Evolutionary conservation across 1,140 invertebrate species (phyloP), one percentile per base, ranked within the genome.

Genomic region (Tachypleus tridentatus): DNA sequence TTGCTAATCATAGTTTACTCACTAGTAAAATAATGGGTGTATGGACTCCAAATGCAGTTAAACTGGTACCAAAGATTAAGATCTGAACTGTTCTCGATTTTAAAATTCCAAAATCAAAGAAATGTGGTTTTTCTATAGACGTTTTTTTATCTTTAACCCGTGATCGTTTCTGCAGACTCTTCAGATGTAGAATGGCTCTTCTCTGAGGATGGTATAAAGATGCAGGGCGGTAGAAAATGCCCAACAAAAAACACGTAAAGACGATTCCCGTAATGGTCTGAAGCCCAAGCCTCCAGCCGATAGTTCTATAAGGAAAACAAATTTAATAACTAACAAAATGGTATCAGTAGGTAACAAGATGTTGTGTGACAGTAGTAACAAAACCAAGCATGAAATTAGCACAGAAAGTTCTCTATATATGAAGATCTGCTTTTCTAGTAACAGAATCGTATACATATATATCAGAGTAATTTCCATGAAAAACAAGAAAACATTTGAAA

Each of bases 11-110:
- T 61, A 9, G 3, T n/a, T 51, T 54, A 64, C 81, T 83, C 77
- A 93, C 91, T 80, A 94, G 81, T 75, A 88, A 87, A 79, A 93
- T 89, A 68, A 92, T 85, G 11, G 91, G 91, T 11, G 89, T 86
- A 73, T 92, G 91, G 66, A 93, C 84, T 60, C 91, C 91, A 58
- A 93, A 84, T 58, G 86, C 86, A 61, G 87, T 84, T 64, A 89
- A 81, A 6, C 85, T 85, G 48, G 88, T 84, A 48, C 87, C 84
- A 60, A 89, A 77, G 75, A 93, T 82, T 64, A 93, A 77, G 74
- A 92, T 86, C 75, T 87, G 87, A 52, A 93, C 84, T 10, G 88
- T 86, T 62, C 85, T 82, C 70, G 87, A 87, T 73, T 83, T 84
- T 50, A 94, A 79, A 50, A 89, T 87, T 72, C 86, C 85, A 71